Evolutionary conservation across 2,888 invertebrate species (phyloP).

Genomic region (Xestia rhomboidea): DNA sequence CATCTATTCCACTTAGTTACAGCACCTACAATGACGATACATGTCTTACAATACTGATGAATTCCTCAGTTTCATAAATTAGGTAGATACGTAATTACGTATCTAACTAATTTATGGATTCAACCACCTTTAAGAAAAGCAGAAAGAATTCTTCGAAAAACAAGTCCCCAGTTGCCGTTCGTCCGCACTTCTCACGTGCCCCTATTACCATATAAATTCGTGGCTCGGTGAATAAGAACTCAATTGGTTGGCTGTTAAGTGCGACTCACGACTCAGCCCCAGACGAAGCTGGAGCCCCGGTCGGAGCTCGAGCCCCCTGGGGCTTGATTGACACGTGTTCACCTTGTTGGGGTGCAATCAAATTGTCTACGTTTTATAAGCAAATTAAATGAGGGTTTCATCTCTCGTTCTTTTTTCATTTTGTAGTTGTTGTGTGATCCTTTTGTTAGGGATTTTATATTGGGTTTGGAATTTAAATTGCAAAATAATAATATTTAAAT

Average conservation of each 20-base stretch:
- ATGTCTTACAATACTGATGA: too few relatives aligned
- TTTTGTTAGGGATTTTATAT: slow-evolving; percentile 17
- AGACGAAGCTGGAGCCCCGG: slow-evolving; percentile 57
- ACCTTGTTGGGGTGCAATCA: slow-evolving; percentile 73
- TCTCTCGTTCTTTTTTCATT: slow-evolving; percentile 50
- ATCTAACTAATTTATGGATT: neutral
- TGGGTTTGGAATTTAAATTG: slow-evolving; percentile 8
- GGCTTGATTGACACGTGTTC: slow-evolving; percentile 80
- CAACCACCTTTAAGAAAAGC: slow-evolving; percentile 2
- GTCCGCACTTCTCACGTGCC: slow-evolving; percentile 63
- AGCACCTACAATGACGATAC: too few relatives aligned
- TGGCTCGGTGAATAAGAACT: slow-evolving; percentile 85
- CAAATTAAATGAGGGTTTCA: slow-evolving; percentile 64
- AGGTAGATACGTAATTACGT: too few relatives aligned
- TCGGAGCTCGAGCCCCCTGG: slow-evolving; percentile 54
- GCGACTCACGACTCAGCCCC: slow-evolving; percentile 59
- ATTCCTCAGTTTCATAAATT: too few relatives aligned
- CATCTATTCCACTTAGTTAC: too few relatives aligned
- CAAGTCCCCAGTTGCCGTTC: slow-evolving; percentile 58
- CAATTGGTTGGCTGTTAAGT: slow-evolving; percentile 83
- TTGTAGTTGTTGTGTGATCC: slow-evolving; percentile 23
- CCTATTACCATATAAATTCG: slow-evolving; percentile 84
- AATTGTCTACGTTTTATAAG: slow-evolving; percentile 69
- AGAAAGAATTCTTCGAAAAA: slow-evolving; percentile 52
- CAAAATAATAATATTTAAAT: slow-evolving; percentile 3